Percentiles rank a stretch among this genome's conserved stretches.
phyloP scores from a whole-genome alignment of 1,140 invertebrate genomes.

The Parapsyche elsis region DNA sequence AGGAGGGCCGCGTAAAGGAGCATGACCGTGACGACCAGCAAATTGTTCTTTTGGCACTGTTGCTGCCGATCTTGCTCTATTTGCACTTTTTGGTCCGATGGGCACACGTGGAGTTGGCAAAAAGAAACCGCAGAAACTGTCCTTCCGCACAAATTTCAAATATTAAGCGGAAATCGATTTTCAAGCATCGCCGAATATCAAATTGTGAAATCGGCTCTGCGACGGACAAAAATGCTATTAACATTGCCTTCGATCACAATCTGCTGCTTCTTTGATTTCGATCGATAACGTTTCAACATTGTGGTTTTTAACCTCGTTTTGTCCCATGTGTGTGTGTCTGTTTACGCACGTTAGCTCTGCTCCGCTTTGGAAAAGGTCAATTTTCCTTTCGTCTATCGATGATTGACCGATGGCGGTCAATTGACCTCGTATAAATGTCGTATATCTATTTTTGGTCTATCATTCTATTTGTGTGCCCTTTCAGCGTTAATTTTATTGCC shows the following conservation, averaged over 20 bases:
- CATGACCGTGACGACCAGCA: not conserved
- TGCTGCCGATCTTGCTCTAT: not conserved
- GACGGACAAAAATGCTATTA: too few species aligned
- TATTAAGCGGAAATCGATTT: not conserved
- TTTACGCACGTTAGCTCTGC: too few species aligned
- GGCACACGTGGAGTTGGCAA: not conserved
- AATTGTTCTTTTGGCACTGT: not conserved
- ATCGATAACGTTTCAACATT: too few species aligned
- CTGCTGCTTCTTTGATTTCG: too few species aligned
- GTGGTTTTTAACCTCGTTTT: too few species aligned
- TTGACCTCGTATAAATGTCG: constrained; percentile 28
- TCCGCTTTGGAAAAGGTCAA: not conserved
- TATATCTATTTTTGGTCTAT: constrained; percentile 32
- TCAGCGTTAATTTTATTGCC: constrained; percentile 23
- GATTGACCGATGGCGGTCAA: constrained; percentile 31
- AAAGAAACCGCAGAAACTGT: not conserved
- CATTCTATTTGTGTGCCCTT: constrained; percentile 31
- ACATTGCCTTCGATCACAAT: too few species aligned
- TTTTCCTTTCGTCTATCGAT: constrained; percentile 18
- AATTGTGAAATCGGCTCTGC: too few species aligned
- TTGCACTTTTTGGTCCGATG: not conserved
- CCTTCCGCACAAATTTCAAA: not conserved
- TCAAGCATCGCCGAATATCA: too few species aligned
- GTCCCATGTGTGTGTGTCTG: too few species aligned
- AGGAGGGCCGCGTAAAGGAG: not conserved